A percentile compares a stretch with the other conserved stretches of the same genome.
These are phyloP conservation scores for Oscheius sp. DNA, from an alignment of 2,888 invertebrate genomes.

Conservation along the genomic window DNA sequence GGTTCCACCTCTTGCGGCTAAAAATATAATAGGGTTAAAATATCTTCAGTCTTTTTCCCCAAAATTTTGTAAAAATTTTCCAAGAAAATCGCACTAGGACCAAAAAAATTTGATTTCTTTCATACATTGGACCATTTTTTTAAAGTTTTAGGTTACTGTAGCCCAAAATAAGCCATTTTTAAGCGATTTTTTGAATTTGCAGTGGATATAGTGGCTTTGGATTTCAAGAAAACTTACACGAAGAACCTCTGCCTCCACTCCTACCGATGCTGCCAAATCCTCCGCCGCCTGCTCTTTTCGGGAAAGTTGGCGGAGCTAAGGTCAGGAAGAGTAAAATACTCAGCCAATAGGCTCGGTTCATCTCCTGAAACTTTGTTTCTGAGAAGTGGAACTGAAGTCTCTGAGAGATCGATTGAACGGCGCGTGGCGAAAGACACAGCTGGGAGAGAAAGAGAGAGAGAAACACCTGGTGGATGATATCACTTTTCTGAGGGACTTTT, in stretches of 20 bases:
- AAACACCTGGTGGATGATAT: conserved; percentile 1
- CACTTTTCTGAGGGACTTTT: neutral
- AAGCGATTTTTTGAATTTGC: too few relatives aligned
- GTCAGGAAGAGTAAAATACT: conserved; percentile 11
- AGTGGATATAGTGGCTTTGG: too few relatives aligned
- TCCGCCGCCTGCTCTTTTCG: conserved; percentile 6
- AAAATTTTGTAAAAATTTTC: too few relatives aligned
- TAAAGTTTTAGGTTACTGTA: too few relatives aligned
- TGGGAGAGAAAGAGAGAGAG: conserved; percentile 12
- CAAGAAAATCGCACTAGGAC: too few relatives aligned
- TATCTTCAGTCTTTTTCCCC: neutral
- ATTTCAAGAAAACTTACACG: too few relatives aligned
- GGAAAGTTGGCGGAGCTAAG: conserved; percentile 6
- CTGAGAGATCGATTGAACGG: conserved; percentile 5
- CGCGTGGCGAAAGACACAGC: neutral
- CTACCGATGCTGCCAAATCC: neutral
- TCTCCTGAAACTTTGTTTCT: neutral
- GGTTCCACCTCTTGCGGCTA: neutral
- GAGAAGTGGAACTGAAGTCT: neutral
- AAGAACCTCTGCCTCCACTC: neutral
- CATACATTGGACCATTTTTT: too few relatives aligned
- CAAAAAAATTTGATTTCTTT: too few relatives aligned
- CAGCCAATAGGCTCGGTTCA: conserved; percentile 14
- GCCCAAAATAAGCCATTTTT: too few relatives aligned
- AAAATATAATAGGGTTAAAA: too few relatives aligned